These are phyloP conservation scores for Serripes groenlandicus DNA, from an alignment of 2,888 invertebrate species.

Conservation along the genomic window DNA sequence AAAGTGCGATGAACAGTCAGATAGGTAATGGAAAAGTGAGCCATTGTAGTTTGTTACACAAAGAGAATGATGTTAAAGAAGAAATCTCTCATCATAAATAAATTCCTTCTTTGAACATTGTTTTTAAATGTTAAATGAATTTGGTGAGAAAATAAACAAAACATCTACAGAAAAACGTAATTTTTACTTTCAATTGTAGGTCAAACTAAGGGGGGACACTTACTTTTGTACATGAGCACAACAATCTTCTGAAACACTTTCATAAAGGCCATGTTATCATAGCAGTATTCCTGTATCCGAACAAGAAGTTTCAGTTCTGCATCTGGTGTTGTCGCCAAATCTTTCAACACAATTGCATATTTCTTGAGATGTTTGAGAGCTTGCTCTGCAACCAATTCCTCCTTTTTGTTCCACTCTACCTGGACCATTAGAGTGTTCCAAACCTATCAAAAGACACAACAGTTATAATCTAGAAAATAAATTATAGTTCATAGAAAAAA, in stretches of 20 bases:
- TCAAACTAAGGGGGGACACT: constrained; percentile 89
- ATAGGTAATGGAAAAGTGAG: too few species aligned
- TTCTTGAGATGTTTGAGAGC: constrained; percentile 90
- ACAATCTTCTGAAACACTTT: constrained; percentile 99
- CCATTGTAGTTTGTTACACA: too few species aligned
- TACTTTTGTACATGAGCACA: constrained; percentile 97
- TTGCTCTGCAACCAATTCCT: constrained; percentile 98
- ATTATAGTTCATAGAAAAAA: neutral
- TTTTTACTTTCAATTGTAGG: too few species aligned
- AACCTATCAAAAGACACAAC: constrained; percentile 88
- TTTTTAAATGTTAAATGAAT: too few species aligned
- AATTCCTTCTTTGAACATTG: too few species aligned
- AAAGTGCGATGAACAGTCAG: too few species aligned
- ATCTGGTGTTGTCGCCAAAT: constrained; percentile 94
- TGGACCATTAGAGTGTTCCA: constrained; percentile 98
- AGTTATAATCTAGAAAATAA: neutral
- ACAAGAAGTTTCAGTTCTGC: constrained; percentile 95
- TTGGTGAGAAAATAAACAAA: neutral
- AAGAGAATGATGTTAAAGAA: too few species aligned
- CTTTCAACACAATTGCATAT: constrained; percentile 94
- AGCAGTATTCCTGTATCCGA: constrained; percentile 98
- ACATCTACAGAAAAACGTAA: constrained; percentile 41
- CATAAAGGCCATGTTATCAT: constrained; percentile 99
- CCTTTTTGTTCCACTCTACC: constrained; percentile 99
- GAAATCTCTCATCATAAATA: too few species aligned